These are phyloP conservation scores for Sapajus apella DNA, from an alignment of 2,113 vertebrate species.

Conservation along the genomic window DNA sequence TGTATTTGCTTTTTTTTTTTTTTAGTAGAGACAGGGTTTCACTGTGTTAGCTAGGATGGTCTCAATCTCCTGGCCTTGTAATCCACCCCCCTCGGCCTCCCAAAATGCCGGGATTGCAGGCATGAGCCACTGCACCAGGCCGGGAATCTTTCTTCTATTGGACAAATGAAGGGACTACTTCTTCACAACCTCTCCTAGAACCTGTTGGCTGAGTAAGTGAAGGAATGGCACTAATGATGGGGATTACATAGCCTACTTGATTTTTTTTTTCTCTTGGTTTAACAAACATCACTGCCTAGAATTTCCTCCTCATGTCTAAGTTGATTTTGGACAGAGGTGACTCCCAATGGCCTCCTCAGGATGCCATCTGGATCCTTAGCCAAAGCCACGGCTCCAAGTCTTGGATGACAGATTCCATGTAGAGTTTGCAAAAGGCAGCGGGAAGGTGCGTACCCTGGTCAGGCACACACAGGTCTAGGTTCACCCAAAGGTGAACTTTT, in stretches of 20 bases:
- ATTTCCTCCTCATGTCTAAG: neutral
- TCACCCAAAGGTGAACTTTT: neutral
- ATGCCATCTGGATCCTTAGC: neutral
- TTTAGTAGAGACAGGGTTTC: too few relatives aligned
- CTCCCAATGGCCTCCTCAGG: neutral
- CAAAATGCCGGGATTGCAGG: too few relatives aligned
- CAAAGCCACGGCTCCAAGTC: neutral
- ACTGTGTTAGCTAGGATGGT: too few relatives aligned
- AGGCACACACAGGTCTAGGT: neutral
- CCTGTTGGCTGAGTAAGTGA: neutral
- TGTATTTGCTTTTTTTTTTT: too few relatives aligned
- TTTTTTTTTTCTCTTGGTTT: neutral
- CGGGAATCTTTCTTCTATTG: neutral
- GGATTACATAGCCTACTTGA: neutral
- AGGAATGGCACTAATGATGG: neutral
- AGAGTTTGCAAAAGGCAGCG: neutral
- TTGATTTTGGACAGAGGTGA: neutral
- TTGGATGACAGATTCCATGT: neutral
- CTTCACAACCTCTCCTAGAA: neutral
- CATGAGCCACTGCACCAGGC: too few relatives aligned
- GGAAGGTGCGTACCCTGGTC: neutral
- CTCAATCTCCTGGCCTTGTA: too few relatives aligned
- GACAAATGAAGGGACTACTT: neutral
- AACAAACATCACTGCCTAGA: neutral
- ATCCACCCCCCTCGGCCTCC: too few relatives aligned